Evolutionary conservation across 2,113 vertebrate species (phyloP), one percentile per base, ranked within the genome.

Genomic region (Brachirus orientalis): DNA sequence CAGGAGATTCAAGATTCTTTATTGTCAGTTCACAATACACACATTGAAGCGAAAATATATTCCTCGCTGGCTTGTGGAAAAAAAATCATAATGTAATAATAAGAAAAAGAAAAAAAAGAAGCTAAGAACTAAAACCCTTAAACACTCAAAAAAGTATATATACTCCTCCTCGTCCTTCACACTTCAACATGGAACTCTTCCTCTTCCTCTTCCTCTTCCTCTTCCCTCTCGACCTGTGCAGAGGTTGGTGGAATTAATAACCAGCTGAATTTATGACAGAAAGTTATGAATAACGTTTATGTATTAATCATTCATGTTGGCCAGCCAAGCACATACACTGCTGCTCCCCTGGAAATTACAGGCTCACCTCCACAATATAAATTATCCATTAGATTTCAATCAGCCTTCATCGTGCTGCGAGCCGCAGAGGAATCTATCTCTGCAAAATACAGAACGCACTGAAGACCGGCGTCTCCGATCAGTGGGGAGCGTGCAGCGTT

Each of bases 261-360:
- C 37, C 51, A 48, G 63, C 67, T 70, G 65, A 81, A 86, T 89
- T 86, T 69, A 86, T 76, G 80, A 79, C 72, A 47, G 38, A 76
- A 72, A 80, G 68, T 73, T 79, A 88, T 89, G 86, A 88, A 90
- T 89, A 87, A 86, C 87, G 86, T 90, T 88, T 84, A 83, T 58
- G 44, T 84, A 86, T 90, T 79, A 89, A 89, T 89, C 83, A 87
- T 91, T 91, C 44, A 89, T 85, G 74, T 62, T 53, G 73, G 75
- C 71, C 73, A 58, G 75, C 77, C 77, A 56, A 71, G 77, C 83
- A 72, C 54, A 51, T 3, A 71, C 78, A 64, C 67, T 37, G 41
- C 71, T 18, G 53, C 80, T 72, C 70, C 77, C 47, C 75, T 77
- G 79, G 70, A 89, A 89, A 89, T 88, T 68, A 87, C 77, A 33